Conservation (phyloP, 2,113 vertebrate genomes). For the Lepisosteus oculatus region DNA sequence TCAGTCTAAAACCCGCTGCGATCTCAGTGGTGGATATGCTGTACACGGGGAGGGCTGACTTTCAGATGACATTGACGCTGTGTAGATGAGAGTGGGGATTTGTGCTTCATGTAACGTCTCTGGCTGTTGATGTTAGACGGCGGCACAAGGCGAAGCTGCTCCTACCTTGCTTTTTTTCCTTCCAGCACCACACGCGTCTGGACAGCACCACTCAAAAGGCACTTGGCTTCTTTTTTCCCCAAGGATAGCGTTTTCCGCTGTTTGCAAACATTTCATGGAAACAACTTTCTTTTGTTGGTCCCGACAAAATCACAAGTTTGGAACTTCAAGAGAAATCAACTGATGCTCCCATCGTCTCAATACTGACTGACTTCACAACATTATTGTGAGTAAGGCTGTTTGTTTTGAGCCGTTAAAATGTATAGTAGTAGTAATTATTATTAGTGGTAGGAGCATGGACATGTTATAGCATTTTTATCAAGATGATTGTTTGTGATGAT, state of each 20-base stretch:
- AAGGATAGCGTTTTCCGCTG: constrained; percentile 45
- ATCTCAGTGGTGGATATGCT: constrained; percentile 72
- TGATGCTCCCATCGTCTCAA: constrained; percentile 33
- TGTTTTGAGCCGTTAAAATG: neutral
- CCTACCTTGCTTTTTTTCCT: constrained; percentile 55
- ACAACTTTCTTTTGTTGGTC: constrained; percentile 40
- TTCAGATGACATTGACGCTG: constrained; percentile 75
- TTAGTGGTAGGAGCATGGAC: neutral
- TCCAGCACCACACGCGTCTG: constrained; percentile 68
- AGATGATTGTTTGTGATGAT: neutral
- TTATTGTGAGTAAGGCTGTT: constrained; percentile 51
- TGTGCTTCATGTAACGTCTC: constrained; percentile 65
- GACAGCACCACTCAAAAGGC: constrained; percentile 62
- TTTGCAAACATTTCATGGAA: constrained; percentile 43
- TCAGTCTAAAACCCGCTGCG: constrained; percentile 60
- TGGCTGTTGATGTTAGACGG: constrained; percentile 63
- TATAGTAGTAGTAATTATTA: no score
- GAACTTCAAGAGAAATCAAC: constrained; percentile 55
- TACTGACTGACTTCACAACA: constrained; percentile 26
- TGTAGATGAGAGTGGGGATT: constrained; percentile 67
- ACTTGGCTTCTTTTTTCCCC: constrained; percentile 35
- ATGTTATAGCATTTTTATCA: neutral
- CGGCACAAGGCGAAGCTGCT: constrained; percentile 62
- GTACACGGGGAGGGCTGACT: constrained; percentile 71
- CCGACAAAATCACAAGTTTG: constrained; percentile 43